phyloP scores from a whole-genome alignment of 2,888 invertebrate genomes.

The Anorthoa munda region DNA sequence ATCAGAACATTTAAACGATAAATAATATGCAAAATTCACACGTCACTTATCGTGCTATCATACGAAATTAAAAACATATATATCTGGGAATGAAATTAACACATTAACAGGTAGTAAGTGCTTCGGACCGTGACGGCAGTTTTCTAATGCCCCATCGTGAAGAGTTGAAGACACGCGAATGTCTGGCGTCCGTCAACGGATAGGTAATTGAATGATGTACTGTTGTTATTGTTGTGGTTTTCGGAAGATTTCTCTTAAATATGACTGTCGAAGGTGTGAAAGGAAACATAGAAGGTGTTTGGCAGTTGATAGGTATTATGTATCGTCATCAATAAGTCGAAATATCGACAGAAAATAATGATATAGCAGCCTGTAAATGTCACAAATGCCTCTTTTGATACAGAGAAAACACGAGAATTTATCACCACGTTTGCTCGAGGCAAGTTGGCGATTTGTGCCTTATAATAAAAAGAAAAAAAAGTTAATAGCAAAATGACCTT shows the following conservation, averaged over 20 bases:
- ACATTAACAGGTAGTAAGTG: constrained; percentile 44
- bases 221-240: constrained; percentile 15
- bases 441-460: no score
- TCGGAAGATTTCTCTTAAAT: constrained; percentile 35
- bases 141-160: constrained; percentile 55
- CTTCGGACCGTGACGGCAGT: constrained; percentile 43
- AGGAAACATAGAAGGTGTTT: neutral
- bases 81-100: constrained; percentile 54
- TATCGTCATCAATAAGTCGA: neutral
- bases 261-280: neutral
- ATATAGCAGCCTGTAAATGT: no score
- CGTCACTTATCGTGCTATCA: constrained; percentile 44
- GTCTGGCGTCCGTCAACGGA: constrained; percentile 32
- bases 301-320: neutral
- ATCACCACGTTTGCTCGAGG: no score
- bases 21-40: constrained; percentile 39
- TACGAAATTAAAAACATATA: constrained; percentile 50
- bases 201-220: constrained; percentile 7
- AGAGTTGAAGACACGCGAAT: constrained; percentile 42
- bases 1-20: neutral
- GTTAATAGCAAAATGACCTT: neutral
- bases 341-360: neutral
- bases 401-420: no score
- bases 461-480: neutral
- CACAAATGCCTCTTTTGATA: no score